phyloP scores from a whole-genome alignment of 2,888 invertebrate genomes.

The Nasonovia ribisnigri region DNA sequence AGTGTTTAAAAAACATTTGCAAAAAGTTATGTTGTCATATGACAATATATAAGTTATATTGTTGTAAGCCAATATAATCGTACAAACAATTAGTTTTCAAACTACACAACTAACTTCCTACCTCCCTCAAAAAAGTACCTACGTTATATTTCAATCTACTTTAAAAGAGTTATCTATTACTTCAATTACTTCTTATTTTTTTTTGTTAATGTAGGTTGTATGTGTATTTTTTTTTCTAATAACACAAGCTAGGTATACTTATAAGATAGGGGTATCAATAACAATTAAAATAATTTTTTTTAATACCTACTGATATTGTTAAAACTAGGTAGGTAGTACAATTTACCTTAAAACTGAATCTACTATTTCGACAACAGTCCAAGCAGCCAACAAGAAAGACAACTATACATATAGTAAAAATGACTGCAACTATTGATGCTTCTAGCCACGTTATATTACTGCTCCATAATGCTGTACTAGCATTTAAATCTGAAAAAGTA shows the following conservation, averaged over 20 bases:
- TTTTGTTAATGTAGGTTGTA: too few species aligned
- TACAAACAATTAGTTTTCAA: not conserved
- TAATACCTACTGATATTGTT: not conserved
- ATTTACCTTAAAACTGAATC: slow-evolving; percentile 64
- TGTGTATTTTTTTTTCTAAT: not conserved
- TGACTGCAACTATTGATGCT: slow-evolving; percentile 52
- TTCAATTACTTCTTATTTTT: too few species aligned
- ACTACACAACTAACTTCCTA: not conserved
- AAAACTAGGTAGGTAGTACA: not conserved
- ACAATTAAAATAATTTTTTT: not conserved
- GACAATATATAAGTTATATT: not conserved
- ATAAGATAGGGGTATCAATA: not conserved
- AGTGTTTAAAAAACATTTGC: not conserved
- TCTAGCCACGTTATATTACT: slow-evolving; percentile 39
- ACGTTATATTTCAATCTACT: not conserved
- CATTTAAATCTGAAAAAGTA: slow-evolving; percentile 36
- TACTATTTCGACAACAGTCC: slow-evolving; percentile 58
- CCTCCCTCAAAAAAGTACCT: not conserved
- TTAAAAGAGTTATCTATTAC: not conserved
- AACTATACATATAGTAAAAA: slow-evolving; percentile 56
- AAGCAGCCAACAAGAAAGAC: slow-evolving; percentile 56
- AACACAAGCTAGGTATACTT: not conserved
- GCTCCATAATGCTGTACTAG: slow-evolving; percentile 24
- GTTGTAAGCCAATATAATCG: not conserved
- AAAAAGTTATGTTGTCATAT: too few species aligned